These are phyloP conservation scores for Pandemis heparana DNA, from an alignment of 2,888 invertebrate species.

Conservation along the genomic window DNA sequence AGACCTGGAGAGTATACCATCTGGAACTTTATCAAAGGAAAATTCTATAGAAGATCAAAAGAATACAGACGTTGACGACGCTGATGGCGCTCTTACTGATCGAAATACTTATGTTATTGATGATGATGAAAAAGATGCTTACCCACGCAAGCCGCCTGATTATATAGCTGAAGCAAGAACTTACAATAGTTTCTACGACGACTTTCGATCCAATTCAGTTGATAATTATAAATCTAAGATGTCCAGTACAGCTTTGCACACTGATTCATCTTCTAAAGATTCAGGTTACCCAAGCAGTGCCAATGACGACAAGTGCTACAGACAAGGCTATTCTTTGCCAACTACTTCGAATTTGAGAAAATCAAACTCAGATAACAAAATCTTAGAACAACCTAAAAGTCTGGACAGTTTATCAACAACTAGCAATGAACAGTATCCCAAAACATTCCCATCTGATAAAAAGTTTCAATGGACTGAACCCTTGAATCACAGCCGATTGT, in stretches of 20 bases:
- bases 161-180: slow-evolving; percentile 65
- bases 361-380: slow-evolving; percentile 57
- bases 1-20: slow-evolving; percentile 76
- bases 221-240: slow-evolving; percentile 62
- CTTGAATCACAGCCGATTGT: slow-evolving; percentile 76
- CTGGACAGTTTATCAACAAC: slow-evolving; percentile 67
- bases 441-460: slow-evolving; percentile 59
- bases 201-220: slow-evolving; percentile 62
- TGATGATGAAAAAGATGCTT: slow-evolving; percentile 48
- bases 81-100: slow-evolving; percentile 49
- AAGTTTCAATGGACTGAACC: slow-evolving; percentile 68
- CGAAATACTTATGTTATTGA: slow-evolving; percentile 52
- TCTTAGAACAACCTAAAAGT: slow-evolving; percentile 71
- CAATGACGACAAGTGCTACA: slow-evolving; percentile 68
- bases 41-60: slow-evolving; percentile 59
- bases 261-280: slow-evolving; percentile 78
- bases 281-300: slow-evolving; percentile 75
- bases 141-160: slow-evolving; percentile 52
- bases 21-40: slow-evolving; percentile 70
- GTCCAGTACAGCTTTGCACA: slow-evolving; percentile 69
- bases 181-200: slow-evolving; percentile 74
- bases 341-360: slow-evolving; percentile 62
- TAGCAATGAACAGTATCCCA: slow-evolving; percentile 65
- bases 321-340: slow-evolving; percentile 69
- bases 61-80: slow-evolving; percentile 48